Conservation (phyloP, 2,113 vertebrate genomes). For the Blennius ocellaris region DNA sequence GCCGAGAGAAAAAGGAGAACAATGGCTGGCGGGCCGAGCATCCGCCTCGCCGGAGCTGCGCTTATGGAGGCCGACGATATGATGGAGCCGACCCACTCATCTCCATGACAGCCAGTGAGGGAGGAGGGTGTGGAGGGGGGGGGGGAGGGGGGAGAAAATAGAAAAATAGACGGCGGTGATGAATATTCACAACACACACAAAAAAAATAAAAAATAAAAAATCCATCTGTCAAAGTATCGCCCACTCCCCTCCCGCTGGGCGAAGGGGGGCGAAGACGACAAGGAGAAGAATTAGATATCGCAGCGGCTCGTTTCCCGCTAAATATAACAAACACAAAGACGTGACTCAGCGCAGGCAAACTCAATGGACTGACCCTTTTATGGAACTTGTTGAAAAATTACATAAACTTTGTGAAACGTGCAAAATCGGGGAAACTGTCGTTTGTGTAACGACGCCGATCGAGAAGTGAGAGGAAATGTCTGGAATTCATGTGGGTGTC, state of each 20-base stretch:
- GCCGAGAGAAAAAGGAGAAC: slow-evolving; percentile 22
- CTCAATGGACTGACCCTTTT: slow-evolving; percentile 11
- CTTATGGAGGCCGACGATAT: slow-evolving; percentile 47
- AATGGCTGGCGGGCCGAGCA: slow-evolving; percentile 45
- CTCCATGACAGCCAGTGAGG: slow-evolving; percentile 54
- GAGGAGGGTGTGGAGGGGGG: no score
- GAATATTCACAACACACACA: slow-evolving; percentile 43
- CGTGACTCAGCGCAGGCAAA: slow-evolving; percentile 22
- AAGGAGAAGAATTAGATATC: slow-evolving; percentile 53
- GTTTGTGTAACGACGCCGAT: slow-evolving; percentile 1
- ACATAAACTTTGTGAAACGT: slow-evolving; percentile 30
- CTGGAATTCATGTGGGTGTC: not conserved
- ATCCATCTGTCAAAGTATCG: slow-evolving; percentile 66
- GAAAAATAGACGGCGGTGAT: slow-evolving; percentile 28
- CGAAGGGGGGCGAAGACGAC: slow-evolving; percentile 14
- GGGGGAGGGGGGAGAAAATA: slow-evolving; percentile 9
- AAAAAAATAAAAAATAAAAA: no score
- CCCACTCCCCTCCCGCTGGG: slow-evolving; percentile 47
- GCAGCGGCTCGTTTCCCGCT: slow-evolving; percentile 34
- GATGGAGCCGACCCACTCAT: slow-evolving; percentile 66
- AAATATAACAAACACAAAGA: slow-evolving; percentile 44
- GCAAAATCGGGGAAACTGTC: not conserved
- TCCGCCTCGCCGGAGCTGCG: slow-evolving; percentile 23
- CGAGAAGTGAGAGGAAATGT: slow-evolving; percentile 9
- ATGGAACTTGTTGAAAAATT: slow-evolving; percentile 9